Base-by-base conservation (phyloP, 2,797 vertebrate species). In the Apogon hyalosoma region DNA sequence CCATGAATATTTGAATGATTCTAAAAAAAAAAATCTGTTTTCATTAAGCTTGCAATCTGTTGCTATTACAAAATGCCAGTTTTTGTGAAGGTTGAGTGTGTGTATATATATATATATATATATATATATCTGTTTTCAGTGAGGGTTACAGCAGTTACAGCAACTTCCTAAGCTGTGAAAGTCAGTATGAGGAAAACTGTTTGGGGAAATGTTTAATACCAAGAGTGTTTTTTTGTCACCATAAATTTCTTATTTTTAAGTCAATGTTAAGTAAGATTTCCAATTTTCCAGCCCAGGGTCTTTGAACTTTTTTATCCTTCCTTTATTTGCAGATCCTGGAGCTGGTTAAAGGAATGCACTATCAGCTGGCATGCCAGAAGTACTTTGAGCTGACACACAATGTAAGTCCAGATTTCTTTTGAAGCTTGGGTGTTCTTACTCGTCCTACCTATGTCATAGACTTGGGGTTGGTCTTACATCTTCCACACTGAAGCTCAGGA, bases 321-420 rank as follows among this genome's bases (percentile, higher is more conserved):
- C 38, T 63, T 56, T 69, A 66, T 31, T 79, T 79, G 63, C 76
- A 99, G 98, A 94, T 99, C 87, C 83, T 99, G 94, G 98, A 99
- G 63, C 90, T 99, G 88, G 96, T 99, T 73, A 98, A 98, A 92
- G 97, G 97, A 61, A 96, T 97, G 94, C 98, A 99, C 92, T 99
- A 93, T 88, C 98, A 99, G 79, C 92, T 99, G 89, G 98, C 98
- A 45, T 99, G 98, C 90, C 98, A 99, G 90, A 99, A 99, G 87
- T 99, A 97, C 94, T 99, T 98, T 54, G 97, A 99, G 90, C 84
- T 98, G 89, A 96, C 94, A 0, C 98, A 99, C 87, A 95, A 94
- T 76, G 98, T 99, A 94, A 99, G 97, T 93, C 85, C 36, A 69
- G 69, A 15, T 76, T 90, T 76, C 4, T 68, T 88, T 82, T 87